Base-by-base conservation (phyloP, 2,113 vertebrate genomes). In the Cisticola juncidis region DNA sequence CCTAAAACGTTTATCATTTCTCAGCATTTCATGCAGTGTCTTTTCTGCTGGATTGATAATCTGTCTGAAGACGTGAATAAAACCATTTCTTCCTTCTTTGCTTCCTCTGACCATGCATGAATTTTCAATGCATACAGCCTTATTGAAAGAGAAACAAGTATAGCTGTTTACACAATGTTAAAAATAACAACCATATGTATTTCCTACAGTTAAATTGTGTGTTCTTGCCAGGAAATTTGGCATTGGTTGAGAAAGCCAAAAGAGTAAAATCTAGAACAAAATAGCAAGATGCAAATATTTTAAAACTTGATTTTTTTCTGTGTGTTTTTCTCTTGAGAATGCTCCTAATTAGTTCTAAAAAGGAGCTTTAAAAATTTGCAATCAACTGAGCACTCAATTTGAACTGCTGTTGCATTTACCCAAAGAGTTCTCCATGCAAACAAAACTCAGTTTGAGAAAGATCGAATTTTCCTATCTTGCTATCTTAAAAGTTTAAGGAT, bases 111-210 rank as follows among this genome's bases (percentile, higher is more conserved):
- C 81, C 98, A 99, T 98, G 95, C 99, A 99, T 56, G 99, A 98
- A 88, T 99, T 99, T 97, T 99, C 99, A 92, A 99, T 95, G 97
- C 99, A 99, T 83, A 99, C 98, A 81, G 99, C 98, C 99, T 99
- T 93, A 76, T 57, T 90, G 94, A 70, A 95, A 91, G 53, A 88
- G 11, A 96, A 92, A 72, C 1, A 58, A 47, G 3, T 11, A 44
- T 21, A 66, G 12, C 3, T 81, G 17, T 62, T 86, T 16, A 73
- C 8, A 54, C 22, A 60, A 4, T 29, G 11, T 17, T 25, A 61
- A 84, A 90, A 79, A 70, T 26, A 77, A 12, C 22, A 61, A 28
- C 26, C 13, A 5, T 65, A 25, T 19, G 10, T 81, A 50, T 69
- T 36, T 83, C 20, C 20, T 62, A 26, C 35, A 58, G n/a, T 36